Percentiles rank a stretch among this genome's conserved stretches.
phyloP scores from a whole-genome alignment of 2,113 vertebrate genomes.

The Polypterus senegalus region DNA sequence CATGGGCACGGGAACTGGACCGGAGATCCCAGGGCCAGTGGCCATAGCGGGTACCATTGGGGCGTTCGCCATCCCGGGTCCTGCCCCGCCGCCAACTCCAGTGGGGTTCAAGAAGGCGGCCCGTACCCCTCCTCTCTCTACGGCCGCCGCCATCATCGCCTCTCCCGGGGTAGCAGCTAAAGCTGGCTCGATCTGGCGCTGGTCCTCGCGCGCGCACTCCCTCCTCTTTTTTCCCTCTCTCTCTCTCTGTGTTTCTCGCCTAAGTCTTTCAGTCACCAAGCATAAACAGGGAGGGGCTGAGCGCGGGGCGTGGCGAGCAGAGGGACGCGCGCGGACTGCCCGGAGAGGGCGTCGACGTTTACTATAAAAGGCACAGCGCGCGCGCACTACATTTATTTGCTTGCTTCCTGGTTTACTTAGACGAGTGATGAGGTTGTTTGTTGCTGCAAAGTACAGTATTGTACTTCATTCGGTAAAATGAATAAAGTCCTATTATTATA shows the following conservation, averaged over 20 bases:
- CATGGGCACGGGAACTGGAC: constrained; percentile 52
- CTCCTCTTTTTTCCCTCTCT: constrained; percentile 2
- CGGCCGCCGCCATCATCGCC: constrained; percentile 60
- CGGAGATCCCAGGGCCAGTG: constrained; percentile 30
- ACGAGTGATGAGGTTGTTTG: no score
- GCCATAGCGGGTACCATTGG: constrained; percentile 31
- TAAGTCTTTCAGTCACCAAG: background rate
- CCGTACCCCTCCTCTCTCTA: constrained; percentile 54
- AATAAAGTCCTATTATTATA: no score
- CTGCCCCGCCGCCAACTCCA: constrained; percentile 33
- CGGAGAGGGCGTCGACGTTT: no score
- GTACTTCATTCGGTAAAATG: no score
- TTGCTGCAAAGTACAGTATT: no score
- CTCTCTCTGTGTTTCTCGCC: background rate
- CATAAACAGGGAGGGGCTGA: no score
- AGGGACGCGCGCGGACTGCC: no score
- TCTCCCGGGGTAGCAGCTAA: constrained; percentile 42
- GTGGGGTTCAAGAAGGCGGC: constrained; percentile 55
- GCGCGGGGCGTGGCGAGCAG: no score
- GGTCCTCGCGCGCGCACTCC: constrained; percentile 11
- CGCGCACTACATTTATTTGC: no score
- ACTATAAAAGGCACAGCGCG: no score
- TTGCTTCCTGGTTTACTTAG: no score
- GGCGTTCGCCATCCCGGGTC: constrained; percentile 32
- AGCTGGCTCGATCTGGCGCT: constrained; percentile 36